Conservation (phyloP, 2,888 invertebrate genomes). For the Anorthoa munda region DNA sequence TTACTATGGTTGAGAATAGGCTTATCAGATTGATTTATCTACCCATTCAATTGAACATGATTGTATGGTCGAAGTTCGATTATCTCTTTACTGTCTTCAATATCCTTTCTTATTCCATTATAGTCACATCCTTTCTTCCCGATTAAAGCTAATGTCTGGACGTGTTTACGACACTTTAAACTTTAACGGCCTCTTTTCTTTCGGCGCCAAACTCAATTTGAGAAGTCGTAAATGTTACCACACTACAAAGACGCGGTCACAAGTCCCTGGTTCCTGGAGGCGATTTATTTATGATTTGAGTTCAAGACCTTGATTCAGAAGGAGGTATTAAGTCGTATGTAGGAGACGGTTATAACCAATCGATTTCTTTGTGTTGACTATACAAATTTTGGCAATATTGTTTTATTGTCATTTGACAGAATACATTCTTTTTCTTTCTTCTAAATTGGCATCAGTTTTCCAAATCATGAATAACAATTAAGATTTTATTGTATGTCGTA, state of each 20-base stretch:
- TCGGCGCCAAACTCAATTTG: slow-evolving; percentile 39
- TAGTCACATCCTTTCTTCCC: slow-evolving; percentile 9
- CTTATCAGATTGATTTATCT: too few species aligned
- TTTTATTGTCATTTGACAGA: too few species aligned
- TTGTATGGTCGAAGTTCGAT: too few species aligned
- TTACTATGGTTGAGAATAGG: too few species aligned
- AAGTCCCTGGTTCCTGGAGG: slow-evolving; percentile 17
- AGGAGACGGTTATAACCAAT: slow-evolving; percentile 15
- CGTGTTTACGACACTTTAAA: slow-evolving; percentile 44
- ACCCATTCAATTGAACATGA: too few species aligned
- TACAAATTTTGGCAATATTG: background rate
- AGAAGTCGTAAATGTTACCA: slow-evolving; percentile 47
- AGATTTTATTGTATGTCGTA: too few species aligned
- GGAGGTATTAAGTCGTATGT: background rate
- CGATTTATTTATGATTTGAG: slow-evolving; percentile 36
- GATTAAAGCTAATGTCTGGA: slow-evolving; percentile 26
- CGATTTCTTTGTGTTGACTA: background rate
- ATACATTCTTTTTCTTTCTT: too few species aligned
- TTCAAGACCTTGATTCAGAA: slow-evolving; percentile 27
- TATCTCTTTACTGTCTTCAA: too few species aligned
- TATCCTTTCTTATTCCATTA: background rate
- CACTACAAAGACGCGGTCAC: slow-evolving; percentile 23
- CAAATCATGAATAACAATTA: too few species aligned
- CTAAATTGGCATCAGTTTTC: background rate
- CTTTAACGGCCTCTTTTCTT: slow-evolving; percentile 46